phyloP scores from a whole-genome alignment of 2,113 vertebrate species.

The Pseudorhombus dupliciocellatus region DNA sequence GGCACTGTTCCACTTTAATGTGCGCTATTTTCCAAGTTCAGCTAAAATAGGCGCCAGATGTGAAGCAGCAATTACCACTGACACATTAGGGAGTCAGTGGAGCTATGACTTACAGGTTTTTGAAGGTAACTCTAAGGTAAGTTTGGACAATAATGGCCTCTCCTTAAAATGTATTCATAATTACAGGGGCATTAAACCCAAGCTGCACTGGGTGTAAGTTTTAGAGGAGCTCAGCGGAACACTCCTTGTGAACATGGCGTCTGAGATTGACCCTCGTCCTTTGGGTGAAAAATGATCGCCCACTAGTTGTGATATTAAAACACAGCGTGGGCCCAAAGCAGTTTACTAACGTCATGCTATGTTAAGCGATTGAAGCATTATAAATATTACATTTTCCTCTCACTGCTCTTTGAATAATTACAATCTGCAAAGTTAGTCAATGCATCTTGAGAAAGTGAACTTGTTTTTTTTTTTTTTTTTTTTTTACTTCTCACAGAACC shows the following conservation, averaged over 20 bases:
- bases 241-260: neutral
- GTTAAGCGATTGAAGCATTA: neutral
- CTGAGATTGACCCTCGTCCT: neutral
- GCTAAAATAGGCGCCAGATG: neutral
- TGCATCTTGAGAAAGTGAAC: conserved; percentile 10
- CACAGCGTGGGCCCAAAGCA: neutral
- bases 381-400: neutral
- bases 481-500: conserved; percentile 2
- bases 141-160: neutral
- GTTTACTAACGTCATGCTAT: neutral
- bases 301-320: too few species aligned
- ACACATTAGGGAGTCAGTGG: conserved; percentile 10
- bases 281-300: neutral
- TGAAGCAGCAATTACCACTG: conserved; percentile 6
- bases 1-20: conserved; percentile 19
- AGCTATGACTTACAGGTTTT: conserved; percentile 6
- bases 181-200: neutral
- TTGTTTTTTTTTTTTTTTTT: too few species aligned
- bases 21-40: conserved; percentile 4
- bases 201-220: neutral
- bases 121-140: neutral
- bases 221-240: neutral
- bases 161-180: neutral
- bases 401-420: neutral
- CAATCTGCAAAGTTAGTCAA: neutral